phyloP scores from a whole-genome alignment of 2,113 vertebrate genomes.

The Sula dactylatra region DNA sequence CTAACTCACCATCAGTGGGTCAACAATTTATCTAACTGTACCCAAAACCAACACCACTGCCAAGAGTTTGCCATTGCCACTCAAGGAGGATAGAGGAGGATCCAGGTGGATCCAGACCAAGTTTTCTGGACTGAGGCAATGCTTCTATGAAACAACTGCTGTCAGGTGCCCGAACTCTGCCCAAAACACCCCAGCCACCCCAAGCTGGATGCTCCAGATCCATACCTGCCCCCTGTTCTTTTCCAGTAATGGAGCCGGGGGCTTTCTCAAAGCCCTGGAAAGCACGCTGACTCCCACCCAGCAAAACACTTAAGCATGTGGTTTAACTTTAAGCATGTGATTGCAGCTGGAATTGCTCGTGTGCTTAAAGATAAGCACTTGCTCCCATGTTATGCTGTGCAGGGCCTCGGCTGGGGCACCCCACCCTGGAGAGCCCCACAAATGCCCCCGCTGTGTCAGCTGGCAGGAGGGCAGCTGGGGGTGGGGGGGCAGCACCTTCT shows the following conservation, averaged over 20 bases:
- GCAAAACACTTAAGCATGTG: not conserved
- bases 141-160: not conserved
- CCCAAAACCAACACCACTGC: not conserved
- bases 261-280: not conserved
- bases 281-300: not conserved
- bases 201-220: not conserved
- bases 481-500: not conserved
- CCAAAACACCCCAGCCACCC: not conserved
- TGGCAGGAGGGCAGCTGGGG: not conserved
- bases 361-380: not conserved
- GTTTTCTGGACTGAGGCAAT: not conserved
- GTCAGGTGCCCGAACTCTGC: not conserved
- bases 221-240: fast-evolving
- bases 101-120: not conserved
- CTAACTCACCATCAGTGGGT: not conserved
- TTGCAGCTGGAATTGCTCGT: not conserved
- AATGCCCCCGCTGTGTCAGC: fast-evolving
- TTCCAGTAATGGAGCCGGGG: fast-evolving
- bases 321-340: not conserved
- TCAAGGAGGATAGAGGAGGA: not conserved
- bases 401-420: not conserved
- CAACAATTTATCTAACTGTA: not conserved
- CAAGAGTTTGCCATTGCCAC: not conserved
- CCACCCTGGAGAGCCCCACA: not conserved
- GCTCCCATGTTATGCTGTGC: not conserved